phyloP scores from a whole-genome alignment of 2,888 invertebrate genomes.

The Belgica antarctica region DNA sequence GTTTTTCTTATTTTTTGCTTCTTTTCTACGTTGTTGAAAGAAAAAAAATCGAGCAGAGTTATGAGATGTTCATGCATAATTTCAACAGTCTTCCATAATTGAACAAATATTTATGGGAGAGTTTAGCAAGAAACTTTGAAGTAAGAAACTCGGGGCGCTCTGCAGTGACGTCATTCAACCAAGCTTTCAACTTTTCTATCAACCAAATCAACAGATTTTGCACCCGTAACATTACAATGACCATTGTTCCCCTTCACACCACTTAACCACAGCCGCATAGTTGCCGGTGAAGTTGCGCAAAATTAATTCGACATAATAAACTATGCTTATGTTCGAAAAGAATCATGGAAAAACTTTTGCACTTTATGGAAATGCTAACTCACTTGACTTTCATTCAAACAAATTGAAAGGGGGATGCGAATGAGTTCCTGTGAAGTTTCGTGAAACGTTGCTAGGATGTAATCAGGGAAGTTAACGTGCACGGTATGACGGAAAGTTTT shows the following conservation, averaged over 20 bases:
- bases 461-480: too few relatives aligned
- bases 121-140: not conserved
- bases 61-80: slow-evolving; percentile 16
- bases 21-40: not conserved
- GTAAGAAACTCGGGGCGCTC: not conserved
- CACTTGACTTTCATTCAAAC: not conserved
- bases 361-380: not conserved
- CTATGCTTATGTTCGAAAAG: not conserved
- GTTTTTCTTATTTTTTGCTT: not conserved
- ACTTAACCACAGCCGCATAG: too few relatives aligned
- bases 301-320: slow-evolving; percentile 29
- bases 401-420: not conserved
- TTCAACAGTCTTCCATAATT: slow-evolving; percentile 6
- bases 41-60: not conserved
- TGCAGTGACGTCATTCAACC: not conserved
- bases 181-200: too few relatives aligned
- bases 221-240: too few relatives aligned
- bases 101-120: slow-evolving; percentile 31
- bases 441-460: too few relatives aligned
- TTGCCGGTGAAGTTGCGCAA: not conserved
- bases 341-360: not conserved
- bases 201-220: too few relatives aligned
- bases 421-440: not conserved
- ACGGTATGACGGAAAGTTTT: too few relatives aligned
- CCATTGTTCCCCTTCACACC: too few relatives aligned